Conservation (phyloP, 2,888 invertebrate genomes). For the Drosophila seclusa region DNA sequence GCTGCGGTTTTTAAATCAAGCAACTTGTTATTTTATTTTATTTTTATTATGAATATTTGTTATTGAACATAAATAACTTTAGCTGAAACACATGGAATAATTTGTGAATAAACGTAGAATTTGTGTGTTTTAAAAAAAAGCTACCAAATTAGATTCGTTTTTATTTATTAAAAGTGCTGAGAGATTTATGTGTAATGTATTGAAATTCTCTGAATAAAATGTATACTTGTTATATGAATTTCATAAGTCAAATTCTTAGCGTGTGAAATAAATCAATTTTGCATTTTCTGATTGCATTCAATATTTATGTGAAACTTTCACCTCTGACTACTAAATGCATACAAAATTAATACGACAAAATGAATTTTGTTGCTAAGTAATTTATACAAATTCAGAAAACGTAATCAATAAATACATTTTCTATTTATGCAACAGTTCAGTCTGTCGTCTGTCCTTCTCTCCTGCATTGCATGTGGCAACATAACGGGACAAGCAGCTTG, state of each 20-base stretch:
- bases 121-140: background rate
- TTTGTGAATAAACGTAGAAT: background rate
- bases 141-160: background rate
- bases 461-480: conserved; percentile 47
- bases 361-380: conserved; percentile 55
- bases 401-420: conserved; percentile 76
- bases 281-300: background rate
- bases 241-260: background rate
- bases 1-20: conserved; percentile 33
- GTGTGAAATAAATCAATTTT: background rate
- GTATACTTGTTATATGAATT: background rate
- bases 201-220: background rate
- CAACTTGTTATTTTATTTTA: conserved; percentile 25
- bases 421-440: conserved; percentile 73
- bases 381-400: conserved; percentile 63
- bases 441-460: conserved; percentile 15
- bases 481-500: conserved; percentile 71
- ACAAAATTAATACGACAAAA: conserved; percentile 7
- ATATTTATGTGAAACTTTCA: conserved; percentile 1
- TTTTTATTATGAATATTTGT: background rate
- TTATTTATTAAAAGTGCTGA: background rate
- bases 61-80: background rate
- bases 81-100: no score
- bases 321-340: conserved; percentile 8
- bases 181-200: background rate